Conservation (phyloP, 2,888 invertebrate genomes). For the Dioctria rufipes region DNA sequence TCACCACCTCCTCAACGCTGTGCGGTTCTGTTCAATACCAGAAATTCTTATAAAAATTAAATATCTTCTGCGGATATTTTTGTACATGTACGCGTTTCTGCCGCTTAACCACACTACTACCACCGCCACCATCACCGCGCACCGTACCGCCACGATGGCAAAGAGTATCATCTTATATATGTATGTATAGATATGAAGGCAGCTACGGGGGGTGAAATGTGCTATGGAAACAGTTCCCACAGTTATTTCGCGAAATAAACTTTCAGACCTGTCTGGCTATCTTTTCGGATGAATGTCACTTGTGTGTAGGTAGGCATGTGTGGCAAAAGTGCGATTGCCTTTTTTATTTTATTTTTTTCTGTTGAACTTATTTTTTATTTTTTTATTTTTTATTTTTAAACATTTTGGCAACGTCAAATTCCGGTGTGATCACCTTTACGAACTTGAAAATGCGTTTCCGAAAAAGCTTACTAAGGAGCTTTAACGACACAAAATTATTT, state of each 20-base stretch:
- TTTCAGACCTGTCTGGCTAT: slow-evolving; percentile 58
- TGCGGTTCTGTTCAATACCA: neutral
- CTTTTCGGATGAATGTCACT: slow-evolving; percentile 51
- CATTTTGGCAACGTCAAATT: slow-evolving; percentile 42
- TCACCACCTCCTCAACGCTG: neutral
- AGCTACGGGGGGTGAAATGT: slow-evolving; percentile 37
- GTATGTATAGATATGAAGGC: neutral
- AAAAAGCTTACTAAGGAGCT: slow-evolving; percentile 22
- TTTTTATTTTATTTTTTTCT: slow-evolving; percentile 23
- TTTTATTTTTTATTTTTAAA: slow-evolving; percentile 3
- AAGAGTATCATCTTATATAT: neutral
- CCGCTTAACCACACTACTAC: neutral
- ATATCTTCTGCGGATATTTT: slow-evolving; percentile 41
- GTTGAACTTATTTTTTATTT: neutral
- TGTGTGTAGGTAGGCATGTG: slow-evolving; percentile 48
- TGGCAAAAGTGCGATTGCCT: slow-evolving; percentile 35
- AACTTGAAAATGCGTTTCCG: slow-evolving; percentile 31
- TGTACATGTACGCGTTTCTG: slow-evolving; percentile 27
- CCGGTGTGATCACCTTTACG: slow-evolving; percentile 40
- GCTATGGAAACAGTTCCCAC: slow-evolving; percentile 56
- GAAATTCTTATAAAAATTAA: slow-evolving; percentile 3
- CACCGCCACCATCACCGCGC: neutral
- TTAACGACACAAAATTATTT: neutral
- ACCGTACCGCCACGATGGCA: neutral
- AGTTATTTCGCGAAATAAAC: slow-evolving; percentile 56